Evolutionary conservation across 1,140 invertebrate species (phyloP).

Genomic region (Diorhabda carinulata): DNA sequence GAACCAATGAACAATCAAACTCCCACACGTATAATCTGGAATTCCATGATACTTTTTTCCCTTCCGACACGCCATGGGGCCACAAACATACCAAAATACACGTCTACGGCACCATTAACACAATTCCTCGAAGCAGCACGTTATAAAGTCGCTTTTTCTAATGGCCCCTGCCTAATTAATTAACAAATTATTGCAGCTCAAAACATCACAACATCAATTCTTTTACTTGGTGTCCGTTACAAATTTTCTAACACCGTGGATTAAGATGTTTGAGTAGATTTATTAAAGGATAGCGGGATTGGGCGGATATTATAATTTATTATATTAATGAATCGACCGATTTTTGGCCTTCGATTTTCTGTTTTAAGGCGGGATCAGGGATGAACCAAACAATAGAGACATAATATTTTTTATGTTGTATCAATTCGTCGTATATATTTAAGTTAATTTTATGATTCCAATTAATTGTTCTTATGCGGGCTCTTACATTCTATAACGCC

Average conservation of each 20-base stretch:
- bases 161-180: background rate
- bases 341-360: background rate
- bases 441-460: too few relatives aligned
- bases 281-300: background rate
- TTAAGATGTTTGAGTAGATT: background rate
- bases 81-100: background rate
- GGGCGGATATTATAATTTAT: background rate
- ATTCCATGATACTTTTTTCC: background rate
- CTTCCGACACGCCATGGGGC: slow-evolving; percentile 1
- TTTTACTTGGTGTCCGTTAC: background rate
- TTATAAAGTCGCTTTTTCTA: background rate
- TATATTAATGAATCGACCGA: background rate
- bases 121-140: background rate
- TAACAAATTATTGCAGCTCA: background rate
- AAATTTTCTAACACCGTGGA: slow-evolving; percentile 1
- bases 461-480: too few relatives aligned
- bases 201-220: background rate
- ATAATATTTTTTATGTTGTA: too few relatives aligned
- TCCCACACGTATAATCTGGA: background rate
- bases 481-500: too few relatives aligned
- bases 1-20: background rate
- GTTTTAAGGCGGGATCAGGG: too few relatives aligned
- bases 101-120: background rate
- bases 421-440: too few relatives aligned
- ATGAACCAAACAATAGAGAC: too few relatives aligned